Percentiles rank a stretch among this genome's conserved stretches.
These are phyloP conservation scores for Connochaetes taurinus DNA, from an alignment of 2,113 vertebrate species.

Conservation along the genomic window DNA sequence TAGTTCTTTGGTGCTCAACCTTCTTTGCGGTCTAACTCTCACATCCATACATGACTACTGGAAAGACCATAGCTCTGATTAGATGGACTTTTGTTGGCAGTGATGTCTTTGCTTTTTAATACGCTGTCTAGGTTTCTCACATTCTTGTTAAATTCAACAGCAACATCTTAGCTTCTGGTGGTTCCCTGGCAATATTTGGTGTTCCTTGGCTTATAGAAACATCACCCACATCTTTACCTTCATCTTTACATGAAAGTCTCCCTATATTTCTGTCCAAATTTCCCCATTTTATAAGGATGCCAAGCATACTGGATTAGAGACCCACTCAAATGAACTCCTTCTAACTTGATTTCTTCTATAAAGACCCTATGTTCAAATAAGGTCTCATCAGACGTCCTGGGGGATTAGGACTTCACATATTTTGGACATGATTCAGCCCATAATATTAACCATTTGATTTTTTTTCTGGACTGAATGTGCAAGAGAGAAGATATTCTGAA, in stretches of 20 bases:
- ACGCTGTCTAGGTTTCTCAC: not conserved
- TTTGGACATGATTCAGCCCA: not conserved
- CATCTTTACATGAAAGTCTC: not conserved
- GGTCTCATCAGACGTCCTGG: not conserved
- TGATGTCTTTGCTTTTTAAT: not conserved
- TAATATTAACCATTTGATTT: not conserved
- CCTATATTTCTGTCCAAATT: not conserved
- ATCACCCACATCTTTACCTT: not conserved
- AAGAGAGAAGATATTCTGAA: not conserved
- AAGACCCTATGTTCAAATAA: not conserved
- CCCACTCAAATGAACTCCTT: not conserved
- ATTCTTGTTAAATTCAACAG: not conserved
- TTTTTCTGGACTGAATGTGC: not conserved
- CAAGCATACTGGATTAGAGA: not conserved
- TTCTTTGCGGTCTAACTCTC: not conserved
- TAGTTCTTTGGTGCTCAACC: not conserved
- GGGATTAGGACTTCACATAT: not conserved
- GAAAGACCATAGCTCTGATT: not conserved
- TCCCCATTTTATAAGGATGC: not conserved
- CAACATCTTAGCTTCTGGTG: not conserved
- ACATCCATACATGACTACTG: not conserved
- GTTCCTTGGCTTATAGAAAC: not conserved
- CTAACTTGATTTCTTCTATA: not conserved
- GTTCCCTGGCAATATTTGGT: fast-evolving
- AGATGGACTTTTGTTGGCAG: not conserved